A percentile compares a stretch with the other conserved stretches of the same genome.
phyloP scores from a whole-genome alignment of 2,888 invertebrate species.

The Ceramica pisi region DNA sequence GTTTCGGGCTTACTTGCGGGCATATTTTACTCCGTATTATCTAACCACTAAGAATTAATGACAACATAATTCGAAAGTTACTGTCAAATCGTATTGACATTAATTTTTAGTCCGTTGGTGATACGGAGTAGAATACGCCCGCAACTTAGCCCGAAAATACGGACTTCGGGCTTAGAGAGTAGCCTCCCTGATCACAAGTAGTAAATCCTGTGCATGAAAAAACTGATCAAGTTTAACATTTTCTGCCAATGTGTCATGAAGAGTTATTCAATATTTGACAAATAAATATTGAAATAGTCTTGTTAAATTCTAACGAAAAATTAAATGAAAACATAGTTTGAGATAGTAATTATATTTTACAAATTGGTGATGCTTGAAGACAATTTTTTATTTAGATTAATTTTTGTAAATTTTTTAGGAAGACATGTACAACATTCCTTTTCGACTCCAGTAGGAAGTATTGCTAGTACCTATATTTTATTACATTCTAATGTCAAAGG shows the following conservation, averaged over 20 bases:
- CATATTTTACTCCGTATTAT: too few relatives aligned
- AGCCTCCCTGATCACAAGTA: constrained; percentile 14
- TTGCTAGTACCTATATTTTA: neutral
- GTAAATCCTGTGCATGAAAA: constrained; percentile 24
- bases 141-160: too few relatives aligned
- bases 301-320: constrained; percentile 32
- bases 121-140: too few relatives aligned
- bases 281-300: constrained; percentile 31
- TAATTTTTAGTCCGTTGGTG: too few relatives aligned
- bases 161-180: too few relatives aligned
- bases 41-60: too few relatives aligned
- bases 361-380: constrained; percentile 33
- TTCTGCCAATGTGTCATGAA: constrained; percentile 15
- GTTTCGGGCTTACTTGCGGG: too few relatives aligned
- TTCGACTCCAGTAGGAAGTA: neutral
- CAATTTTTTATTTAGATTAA: neutral
- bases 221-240: constrained; percentile 15
- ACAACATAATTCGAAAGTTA: too few relatives aligned
- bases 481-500: too few relatives aligned
- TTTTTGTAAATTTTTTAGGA: neutral
- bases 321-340: constrained; percentile 32
- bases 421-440: too few relatives aligned
- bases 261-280: constrained; percentile 25
- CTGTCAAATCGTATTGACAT: too few relatives aligned
- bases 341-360: constrained; percentile 49